Conservation (phyloP, 2,113 vertebrate species). For the Acanthisitta chloris region DNA sequence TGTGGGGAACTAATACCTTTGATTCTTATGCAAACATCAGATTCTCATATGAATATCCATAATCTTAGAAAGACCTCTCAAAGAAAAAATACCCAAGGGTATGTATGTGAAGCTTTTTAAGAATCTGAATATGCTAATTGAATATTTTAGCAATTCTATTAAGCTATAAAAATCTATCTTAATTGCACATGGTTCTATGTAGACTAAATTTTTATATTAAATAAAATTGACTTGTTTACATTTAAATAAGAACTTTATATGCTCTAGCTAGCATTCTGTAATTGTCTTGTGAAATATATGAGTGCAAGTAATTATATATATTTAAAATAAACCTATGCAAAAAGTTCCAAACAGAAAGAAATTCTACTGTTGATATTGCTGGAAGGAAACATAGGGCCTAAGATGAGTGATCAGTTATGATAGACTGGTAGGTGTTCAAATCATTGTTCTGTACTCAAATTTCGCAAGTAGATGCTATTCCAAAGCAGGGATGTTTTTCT, state of each 20-base stretch:
- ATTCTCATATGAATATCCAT: background rate
- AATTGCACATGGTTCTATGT: background rate
- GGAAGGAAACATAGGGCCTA: background rate
- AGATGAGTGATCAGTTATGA: background rate
- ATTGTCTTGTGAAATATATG: background rate
- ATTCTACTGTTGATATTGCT: background rate
- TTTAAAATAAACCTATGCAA: background rate
- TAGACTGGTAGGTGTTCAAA: background rate
- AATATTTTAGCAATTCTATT: background rate
- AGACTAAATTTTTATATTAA: background rate
- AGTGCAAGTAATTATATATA: background rate
- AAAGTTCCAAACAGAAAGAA: background rate
- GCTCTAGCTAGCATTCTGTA: background rate
- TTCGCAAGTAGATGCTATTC: background rate
- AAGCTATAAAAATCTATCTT: background rate
- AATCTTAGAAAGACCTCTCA: constrained; percentile 5
- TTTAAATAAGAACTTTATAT: background rate
- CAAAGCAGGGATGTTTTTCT: background rate
- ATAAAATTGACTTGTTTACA: background rate
- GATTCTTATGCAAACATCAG: constrained; percentile 26
- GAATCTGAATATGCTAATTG: background rate
- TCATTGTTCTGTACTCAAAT: background rate
- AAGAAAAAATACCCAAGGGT: background rate
- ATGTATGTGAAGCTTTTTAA: background rate
- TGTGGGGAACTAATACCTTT: background rate